phyloP scores from a whole-genome alignment of 2,797 vertebrate genomes.

The Falco berigora region DNA sequence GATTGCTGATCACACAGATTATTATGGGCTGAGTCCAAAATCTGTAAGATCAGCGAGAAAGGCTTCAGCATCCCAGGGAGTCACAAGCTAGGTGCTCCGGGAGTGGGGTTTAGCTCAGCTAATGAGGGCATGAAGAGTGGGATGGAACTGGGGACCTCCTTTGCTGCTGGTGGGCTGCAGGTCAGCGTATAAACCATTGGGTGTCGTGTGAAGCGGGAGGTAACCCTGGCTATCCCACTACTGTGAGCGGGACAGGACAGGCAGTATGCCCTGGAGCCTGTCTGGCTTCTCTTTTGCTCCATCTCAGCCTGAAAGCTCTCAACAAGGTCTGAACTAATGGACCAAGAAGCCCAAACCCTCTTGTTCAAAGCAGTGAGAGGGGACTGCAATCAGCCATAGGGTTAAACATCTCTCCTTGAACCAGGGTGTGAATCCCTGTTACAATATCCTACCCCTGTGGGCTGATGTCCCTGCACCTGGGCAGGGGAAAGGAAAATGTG shows the following conservation, averaged over 20 bases:
- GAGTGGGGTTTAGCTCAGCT: background rate
- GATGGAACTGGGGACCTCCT: background rate
- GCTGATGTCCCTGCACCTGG: background rate
- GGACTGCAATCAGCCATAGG: background rate
- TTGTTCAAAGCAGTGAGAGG: background rate
- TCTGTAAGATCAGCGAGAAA: background rate
- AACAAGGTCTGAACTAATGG: background rate
- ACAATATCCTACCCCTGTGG: background rate
- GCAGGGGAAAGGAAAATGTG: background rate
- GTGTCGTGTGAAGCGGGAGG: background rate
- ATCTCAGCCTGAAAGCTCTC: background rate
- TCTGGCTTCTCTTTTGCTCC: background rate
- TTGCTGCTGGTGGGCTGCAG: background rate
- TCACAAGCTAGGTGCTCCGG: background rate
- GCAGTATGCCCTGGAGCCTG: background rate
- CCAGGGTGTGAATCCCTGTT: background rate
- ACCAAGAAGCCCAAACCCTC: fast-evolving
- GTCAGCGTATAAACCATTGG: background rate
- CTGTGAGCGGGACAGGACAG: background rate
- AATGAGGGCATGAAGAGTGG: background rate
- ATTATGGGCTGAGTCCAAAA: background rate
- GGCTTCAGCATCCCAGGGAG: background rate
- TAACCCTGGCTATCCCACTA: background rate
- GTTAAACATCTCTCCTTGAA: background rate
- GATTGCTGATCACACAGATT: background rate